Base-by-base conservation (phyloP, 2,113 vertebrate species). In the Myotis lucifugus region DNA sequence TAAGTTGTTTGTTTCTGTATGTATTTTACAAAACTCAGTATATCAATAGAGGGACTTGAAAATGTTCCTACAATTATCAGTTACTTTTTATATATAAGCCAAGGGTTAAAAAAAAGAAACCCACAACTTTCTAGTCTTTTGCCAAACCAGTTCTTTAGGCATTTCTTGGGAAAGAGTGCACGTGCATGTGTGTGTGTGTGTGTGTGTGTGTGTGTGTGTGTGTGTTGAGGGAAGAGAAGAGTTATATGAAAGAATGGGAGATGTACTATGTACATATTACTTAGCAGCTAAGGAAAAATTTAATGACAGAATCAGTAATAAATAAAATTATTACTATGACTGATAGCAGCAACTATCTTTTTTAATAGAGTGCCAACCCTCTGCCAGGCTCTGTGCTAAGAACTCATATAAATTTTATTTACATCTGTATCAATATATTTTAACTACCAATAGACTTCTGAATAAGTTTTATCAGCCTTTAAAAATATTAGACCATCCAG, bases 1-100 rank as follows among this genome's bases (percentile, higher is more conserved):
- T 92, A 82, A 89, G 34, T 91, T 85, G 46, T 94, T 94, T 92
- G 79, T 83, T 94, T 88, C 74, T 83, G 17, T 64, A 84, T 40
- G 37, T 93, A 56, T 7, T 27, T 85, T 15, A 74, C 3, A 77
- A 85, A 92, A 85, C 74, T 89, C 91, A 85, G 76, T 72, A 40
- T 69, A 54, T 32, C 66, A 93, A 90, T 15, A 66, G 23, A 69
- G 10, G 11, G 37, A 74, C 21, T 56, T 74, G 23, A 91, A 93
- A 95, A 90, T 85, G 42, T 88, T 82, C 92, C 88, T 8, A 61
- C 34, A 93, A 94, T 70, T 84, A 76, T 90, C 19, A 86, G 27
- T 78, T 86, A 61, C 6, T 81, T 48, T 88, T 77, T 67, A 92
- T 59, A 92, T 25, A 50, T 73, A 61, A 84, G 12, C 50, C 56